These are phyloP conservation scores for Dysdera silvatica DNA, from an alignment of 1,140 invertebrate species.

Conservation along the genomic window DNA sequence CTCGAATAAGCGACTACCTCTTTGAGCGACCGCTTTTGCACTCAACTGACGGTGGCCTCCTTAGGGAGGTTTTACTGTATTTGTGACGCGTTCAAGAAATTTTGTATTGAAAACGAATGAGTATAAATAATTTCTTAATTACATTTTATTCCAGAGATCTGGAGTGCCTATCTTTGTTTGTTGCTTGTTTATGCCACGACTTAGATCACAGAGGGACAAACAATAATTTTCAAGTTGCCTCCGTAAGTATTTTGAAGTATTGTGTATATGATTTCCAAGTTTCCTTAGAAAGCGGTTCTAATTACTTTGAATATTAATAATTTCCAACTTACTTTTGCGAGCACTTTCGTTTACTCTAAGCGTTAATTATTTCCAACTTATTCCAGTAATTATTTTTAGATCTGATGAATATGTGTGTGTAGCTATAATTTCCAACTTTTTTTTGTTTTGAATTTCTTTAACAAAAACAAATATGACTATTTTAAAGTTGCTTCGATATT, in stretches of 20 bases:
- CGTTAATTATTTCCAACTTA: too few relatives aligned
- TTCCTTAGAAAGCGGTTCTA: background rate
- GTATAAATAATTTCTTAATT: background rate
- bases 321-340: background rate
- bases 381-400: too few relatives aligned
- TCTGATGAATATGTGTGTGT: too few relatives aligned
- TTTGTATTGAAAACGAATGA: background rate
- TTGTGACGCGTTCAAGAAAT: background rate
- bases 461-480: too few relatives aligned
- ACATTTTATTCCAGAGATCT: slow-evolving; percentile 46
- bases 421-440: too few relatives aligned
- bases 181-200: slow-evolving; percentile 95
- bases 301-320: too few relatives aligned
- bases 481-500: too few relatives aligned
- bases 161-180: slow-evolving; percentile 82
- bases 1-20: too few relatives aligned
- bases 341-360: background rate
- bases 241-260: slow-evolving; percentile 55
- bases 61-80: background rate
- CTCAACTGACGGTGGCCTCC: background rate
- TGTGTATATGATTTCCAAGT: slow-evolving; percentile 13
- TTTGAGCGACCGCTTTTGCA: background rate
- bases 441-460: too few relatives aligned
- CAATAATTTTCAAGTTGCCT: slow-evolving; percentile 89
- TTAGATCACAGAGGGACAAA: slow-evolving; percentile 78